Evolutionary conservation across 2,888 invertebrate species (phyloP).

Genomic region (Metellina segmentata): DNA sequence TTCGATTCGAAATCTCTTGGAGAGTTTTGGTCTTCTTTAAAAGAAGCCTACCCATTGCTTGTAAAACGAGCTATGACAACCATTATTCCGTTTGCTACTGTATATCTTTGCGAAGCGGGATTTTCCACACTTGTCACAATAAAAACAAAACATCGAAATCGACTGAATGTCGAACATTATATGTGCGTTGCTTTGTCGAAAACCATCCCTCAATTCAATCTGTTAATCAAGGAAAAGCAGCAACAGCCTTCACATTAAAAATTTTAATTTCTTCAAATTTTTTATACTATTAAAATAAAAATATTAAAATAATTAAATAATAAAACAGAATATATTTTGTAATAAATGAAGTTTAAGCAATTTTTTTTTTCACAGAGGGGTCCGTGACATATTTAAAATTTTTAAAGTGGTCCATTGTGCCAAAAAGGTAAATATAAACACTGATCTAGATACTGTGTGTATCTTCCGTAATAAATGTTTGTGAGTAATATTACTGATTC

Average conservation of each 20-base stretch:
- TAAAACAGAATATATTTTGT: too few relatives aligned
- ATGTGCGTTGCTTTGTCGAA: constrained; percentile 60
- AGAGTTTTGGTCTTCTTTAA: neutral
- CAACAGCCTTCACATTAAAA: constrained; percentile 60
- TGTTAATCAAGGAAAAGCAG: constrained; percentile 63
- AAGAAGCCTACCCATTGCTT: constrained; percentile 67
- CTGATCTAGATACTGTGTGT: too few relatives aligned
- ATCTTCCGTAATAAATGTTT: too few relatives aligned
- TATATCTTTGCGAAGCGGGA: constrained; percentile 64
- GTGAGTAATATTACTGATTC: too few relatives aligned
- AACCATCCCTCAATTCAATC: constrained; percentile 64
- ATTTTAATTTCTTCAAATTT: constrained; percentile 61
- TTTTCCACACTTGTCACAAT: constrained; percentile 55
- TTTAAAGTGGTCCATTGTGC: constrained; percentile 48
- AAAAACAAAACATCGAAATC: constrained; percentile 54
- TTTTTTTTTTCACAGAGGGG: constrained; percentile 23
- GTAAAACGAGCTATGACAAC: constrained; percentile 67
- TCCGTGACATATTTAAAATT: constrained; percentile 52
- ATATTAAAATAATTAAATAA: too few relatives aligned
- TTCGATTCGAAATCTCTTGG: neutral
- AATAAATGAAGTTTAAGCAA: too few relatives aligned
- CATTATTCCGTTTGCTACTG: constrained; percentile 68
- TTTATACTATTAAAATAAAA: constrained; percentile 39
- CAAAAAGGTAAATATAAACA: too few relatives aligned
- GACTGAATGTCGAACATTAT: constrained; percentile 53